Percentiles rank a stretch among this genome's conserved stretches.
Evolutionary conservation across 2,888 invertebrate genomes (phyloP).

Genomic region (Xiphydria camelus): DNA sequence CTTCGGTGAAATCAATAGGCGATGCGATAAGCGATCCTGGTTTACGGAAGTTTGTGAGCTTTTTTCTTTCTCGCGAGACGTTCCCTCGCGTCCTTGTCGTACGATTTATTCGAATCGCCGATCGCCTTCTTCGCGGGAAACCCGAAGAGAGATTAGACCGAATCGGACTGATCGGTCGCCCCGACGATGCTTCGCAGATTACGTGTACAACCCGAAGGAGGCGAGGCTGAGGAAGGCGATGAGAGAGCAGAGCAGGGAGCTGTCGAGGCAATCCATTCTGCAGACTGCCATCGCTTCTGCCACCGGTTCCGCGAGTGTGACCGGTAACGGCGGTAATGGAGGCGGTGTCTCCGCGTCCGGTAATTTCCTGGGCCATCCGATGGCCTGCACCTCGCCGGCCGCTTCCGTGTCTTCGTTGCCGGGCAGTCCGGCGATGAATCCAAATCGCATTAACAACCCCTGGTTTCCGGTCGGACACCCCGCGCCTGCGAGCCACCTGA

Average conservation of each 20-base stretch:
- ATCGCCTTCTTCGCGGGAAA: no score
- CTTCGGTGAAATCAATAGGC: no score
- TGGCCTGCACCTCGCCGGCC: constrained; percentile 23
- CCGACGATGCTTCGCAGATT: no score
- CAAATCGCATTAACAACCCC: constrained; percentile 44
- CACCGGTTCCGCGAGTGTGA: background rate
- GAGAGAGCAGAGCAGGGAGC: constrained; percentile 58
- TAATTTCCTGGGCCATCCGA: constrained; percentile 28
- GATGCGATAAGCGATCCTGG: no score
- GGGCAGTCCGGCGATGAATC: constrained; percentile 27
- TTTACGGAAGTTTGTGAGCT: no score
- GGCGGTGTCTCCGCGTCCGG: constrained; percentile 14
- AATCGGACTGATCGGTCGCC: no score
- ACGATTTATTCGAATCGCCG: no score
- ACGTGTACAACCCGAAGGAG: constrained; percentile 69
- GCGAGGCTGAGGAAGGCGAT: constrained; percentile 65
- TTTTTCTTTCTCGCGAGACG: no score
- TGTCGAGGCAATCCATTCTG: constrained; percentile 50
- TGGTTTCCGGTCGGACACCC: constrained; percentile 46
- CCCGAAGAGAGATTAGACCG: no score
- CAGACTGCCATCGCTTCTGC: constrained; percentile 39
- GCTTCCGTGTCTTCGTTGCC: constrained; percentile 28
- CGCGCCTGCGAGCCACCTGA: constrained; percentile 37
- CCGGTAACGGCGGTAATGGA: constrained; percentile 13
- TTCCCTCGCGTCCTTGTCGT: no score